phyloP scores from a whole-genome alignment of 2,113 vertebrate genomes.

The Astatoreochromis straeleni region DNA sequence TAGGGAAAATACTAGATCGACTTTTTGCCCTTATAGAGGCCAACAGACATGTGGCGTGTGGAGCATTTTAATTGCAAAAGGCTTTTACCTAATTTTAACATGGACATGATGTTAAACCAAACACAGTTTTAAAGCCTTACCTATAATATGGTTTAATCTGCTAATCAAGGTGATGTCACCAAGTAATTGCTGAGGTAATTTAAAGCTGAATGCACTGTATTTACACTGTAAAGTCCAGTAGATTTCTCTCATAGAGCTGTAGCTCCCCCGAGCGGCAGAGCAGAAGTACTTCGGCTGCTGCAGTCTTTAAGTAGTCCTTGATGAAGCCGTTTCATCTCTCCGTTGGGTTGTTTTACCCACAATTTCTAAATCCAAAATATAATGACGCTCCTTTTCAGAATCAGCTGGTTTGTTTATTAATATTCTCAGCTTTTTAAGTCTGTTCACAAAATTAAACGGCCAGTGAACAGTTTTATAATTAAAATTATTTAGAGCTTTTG shows the following conservation, averaged over 20 bases:
- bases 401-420: neutral
- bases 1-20: neutral
- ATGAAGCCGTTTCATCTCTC: too few relatives aligned
- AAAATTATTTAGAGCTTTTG: neutral
- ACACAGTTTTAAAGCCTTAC: neutral
- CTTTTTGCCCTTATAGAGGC: neutral
- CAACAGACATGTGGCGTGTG: neutral
- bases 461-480: neutral
- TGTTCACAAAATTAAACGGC: neutral
- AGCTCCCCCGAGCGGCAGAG: slow-evolving; percentile 27
- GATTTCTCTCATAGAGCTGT: neutral
- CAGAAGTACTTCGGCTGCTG: neutral
- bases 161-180: neutral
- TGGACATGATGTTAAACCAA: neutral
- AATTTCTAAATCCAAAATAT: neutral
- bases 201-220: neutral
- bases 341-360: neutral
- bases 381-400: neutral
- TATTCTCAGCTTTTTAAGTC: neutral
- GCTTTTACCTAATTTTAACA: neutral
- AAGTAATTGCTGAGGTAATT: neutral
- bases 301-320: neutral
- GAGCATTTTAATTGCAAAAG: neutral
- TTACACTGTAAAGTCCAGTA: neutral
- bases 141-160: neutral